Conservation (phyloP, 2,797 vertebrate genomes). For the Denticeps clupeoides region DNA sequence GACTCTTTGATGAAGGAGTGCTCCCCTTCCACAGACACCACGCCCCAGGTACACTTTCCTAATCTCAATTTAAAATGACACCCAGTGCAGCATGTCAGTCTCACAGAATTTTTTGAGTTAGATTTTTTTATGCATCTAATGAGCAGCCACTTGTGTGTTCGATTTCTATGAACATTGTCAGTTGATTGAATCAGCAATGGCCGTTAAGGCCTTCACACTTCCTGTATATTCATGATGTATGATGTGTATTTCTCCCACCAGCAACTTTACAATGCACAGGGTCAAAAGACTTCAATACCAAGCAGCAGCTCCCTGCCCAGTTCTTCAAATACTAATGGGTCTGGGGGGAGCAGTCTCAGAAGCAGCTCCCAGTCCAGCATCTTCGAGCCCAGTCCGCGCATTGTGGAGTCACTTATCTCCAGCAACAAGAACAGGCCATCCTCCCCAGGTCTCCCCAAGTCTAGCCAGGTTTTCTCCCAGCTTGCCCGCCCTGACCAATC, state of each 20-base stretch:
- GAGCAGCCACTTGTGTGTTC: no score
- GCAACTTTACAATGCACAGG: background rate
- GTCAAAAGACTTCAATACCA: background rate
- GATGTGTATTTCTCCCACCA: background rate
- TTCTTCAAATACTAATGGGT: background rate
- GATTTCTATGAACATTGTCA: no score
- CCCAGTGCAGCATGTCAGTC: no score
- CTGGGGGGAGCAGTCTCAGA: constrained; percentile 1
- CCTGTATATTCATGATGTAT: background rate
- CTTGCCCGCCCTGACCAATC: constrained; percentile 39
- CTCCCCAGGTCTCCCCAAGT: constrained; percentile 28
- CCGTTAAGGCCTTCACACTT: background rate
- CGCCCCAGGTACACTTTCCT: constrained; percentile 43
- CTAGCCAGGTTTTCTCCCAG: constrained; percentile 16
- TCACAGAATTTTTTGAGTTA: no score
- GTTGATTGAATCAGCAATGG: no score
- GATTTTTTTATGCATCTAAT: no score
- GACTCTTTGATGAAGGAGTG: constrained; percentile 61
- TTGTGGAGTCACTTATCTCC: constrained; percentile 27
- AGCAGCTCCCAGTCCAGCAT: constrained; percentile 13
- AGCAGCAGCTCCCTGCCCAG: background rate
- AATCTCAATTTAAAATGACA: no score
- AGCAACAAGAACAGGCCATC: constrained; percentile 18
- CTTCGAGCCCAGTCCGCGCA: constrained; percentile 13
- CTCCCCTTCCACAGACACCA: constrained; percentile 12